These are phyloP conservation scores for Chironomus tepperi DNA, from an alignment of 1,140 invertebrate genomes.

Conservation along the genomic window DNA sequence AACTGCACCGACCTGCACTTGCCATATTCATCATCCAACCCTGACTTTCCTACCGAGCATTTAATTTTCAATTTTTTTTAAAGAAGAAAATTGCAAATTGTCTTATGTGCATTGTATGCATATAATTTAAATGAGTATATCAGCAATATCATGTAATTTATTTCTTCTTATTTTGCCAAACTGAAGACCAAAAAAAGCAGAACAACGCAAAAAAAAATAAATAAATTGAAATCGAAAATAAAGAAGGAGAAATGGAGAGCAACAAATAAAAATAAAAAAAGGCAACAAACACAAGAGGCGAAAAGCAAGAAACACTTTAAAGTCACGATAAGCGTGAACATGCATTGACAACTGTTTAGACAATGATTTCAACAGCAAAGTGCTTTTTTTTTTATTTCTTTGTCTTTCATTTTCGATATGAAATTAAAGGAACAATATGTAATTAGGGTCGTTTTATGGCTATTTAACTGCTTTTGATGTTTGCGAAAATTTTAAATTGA, in stretches of 20 bases:
- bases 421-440: no score
- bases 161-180: neutral
- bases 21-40: no score
- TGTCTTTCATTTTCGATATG: no score
- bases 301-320: neutral
- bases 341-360: conserved; percentile 12
- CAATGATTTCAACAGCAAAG: conserved; percentile 12
- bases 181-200: neutral
- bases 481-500: no score
- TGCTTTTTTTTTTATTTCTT: neutral
- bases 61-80: no score
- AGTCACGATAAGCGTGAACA: conserved; percentile 11
- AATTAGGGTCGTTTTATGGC: no score
- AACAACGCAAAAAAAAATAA: conserved; percentile 6
- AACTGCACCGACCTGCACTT: no score
- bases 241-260: neutral
- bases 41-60: no score
- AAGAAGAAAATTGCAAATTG: no score
- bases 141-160: neutral
- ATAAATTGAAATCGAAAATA: neutral
- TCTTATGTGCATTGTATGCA: neutral
- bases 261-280: neutral
- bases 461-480: no score
- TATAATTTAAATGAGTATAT: conserved; percentile 1
- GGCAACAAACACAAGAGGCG: no score